Evolutionary conservation across 2,113 vertebrate species (phyloP).

Genomic region (Cichladusa arquata): DNA sequence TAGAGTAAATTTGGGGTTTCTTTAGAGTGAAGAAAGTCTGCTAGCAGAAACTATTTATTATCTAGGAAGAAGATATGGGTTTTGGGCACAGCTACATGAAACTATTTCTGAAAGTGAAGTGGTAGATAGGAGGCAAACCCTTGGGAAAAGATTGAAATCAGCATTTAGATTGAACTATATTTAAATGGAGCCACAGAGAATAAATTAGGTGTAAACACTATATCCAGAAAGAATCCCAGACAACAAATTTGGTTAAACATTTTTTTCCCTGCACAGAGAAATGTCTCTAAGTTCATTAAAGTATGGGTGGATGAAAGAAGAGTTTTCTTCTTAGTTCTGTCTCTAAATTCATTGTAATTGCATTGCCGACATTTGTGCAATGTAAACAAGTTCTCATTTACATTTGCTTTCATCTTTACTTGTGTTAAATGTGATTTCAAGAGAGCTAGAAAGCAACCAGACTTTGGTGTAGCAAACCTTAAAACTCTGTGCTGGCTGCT

Average conservation of each 20-base stretch:
- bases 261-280: background rate
- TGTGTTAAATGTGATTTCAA: background rate
- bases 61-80: background rate
- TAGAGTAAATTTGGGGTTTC: background rate
- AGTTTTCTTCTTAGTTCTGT: background rate
- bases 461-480: background rate
- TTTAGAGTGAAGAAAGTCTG: background rate
- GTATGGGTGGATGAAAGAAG: constrained; percentile 44
- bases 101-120: background rate
- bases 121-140: constrained; percentile 21
- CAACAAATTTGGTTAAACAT: background rate
- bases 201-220: background rate
- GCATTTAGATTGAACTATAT: constrained; percentile 21
- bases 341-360: constrained; percentile 24
- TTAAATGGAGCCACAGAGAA: constrained; percentile 9
- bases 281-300: background rate
- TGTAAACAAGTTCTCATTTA: constrained; percentile 22
- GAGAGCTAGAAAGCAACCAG: background rate
- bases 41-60: background rate
- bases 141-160: constrained; percentile 44
- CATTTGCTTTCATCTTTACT: constrained; percentile 43
- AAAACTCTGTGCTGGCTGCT: background rate
- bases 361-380: background rate
- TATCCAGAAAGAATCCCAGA: background rate
- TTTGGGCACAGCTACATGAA: background rate